Percentiles rank a stretch among this genome's conserved stretches.
These are phyloP conservation scores for Steinernema feltiae DNA, from an alignment of 1,140 invertebrate genomes.

Conservation along the genomic window DNA sequence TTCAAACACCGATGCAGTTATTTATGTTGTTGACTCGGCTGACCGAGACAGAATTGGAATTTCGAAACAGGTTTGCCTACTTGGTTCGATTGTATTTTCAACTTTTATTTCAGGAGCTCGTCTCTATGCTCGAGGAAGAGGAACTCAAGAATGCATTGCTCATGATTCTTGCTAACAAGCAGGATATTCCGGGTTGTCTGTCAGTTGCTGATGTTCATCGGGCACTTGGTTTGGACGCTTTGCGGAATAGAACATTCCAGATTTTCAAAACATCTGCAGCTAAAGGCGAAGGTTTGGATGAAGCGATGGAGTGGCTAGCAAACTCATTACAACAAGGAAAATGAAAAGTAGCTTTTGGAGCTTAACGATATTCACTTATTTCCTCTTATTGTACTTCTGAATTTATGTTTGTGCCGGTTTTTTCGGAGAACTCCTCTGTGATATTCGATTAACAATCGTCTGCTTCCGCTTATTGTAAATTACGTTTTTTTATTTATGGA, in stretches of 20 bases:
- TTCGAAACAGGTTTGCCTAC: conserved; percentile 79
- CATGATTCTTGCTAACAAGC: conserved; percentile 97
- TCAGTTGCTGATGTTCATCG: conserved; percentile 89
- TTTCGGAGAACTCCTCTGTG: no score
- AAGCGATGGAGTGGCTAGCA: conserved; percentile 86
- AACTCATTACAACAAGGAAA: conserved; percentile 43
- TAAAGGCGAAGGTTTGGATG: conserved; percentile 94
- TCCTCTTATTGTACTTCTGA: no score
- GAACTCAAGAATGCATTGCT: conserved; percentile 88
- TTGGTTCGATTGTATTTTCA: background rate
- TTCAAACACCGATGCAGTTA: conserved; percentile 98
- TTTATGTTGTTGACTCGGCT: conserved; percentile 97
- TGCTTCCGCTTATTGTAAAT: no score
- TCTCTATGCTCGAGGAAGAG: conserved; percentile 95
- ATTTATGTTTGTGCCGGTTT: no score
- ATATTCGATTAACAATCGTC: no score
- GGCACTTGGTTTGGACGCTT: conserved; percentile 81
- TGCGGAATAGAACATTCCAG: conserved; percentile 96
- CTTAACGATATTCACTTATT: background rate
- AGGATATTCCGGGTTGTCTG: conserved; percentile 86
- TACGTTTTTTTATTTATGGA: background rate
- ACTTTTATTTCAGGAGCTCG: conserved; percentile 61
- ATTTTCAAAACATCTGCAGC: conserved; percentile 98
- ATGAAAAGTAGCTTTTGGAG: conserved; percentile 14
- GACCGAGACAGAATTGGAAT: conserved; percentile 97